Evolutionary conservation across 2,113 vertebrate genomes (phyloP).

Genomic region (Pogona vitticeps): DNA sequence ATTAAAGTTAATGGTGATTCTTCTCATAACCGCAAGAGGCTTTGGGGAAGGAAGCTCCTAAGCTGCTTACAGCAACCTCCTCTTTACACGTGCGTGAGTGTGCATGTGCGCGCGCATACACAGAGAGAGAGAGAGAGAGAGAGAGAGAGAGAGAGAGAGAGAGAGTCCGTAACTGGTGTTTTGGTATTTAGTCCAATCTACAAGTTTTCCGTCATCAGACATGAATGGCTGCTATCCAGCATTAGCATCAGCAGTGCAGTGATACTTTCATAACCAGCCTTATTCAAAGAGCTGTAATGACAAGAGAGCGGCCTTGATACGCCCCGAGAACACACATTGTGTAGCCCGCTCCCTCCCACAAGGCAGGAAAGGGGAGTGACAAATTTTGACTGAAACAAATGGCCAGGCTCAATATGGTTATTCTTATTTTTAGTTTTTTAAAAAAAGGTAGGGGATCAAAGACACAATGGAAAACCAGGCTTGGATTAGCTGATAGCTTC

Average conservation of each 20-base stretch:
- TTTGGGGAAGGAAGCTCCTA: not conserved
- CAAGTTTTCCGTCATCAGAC: constrained; percentile 4
- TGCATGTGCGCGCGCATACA: too few relatives aligned
- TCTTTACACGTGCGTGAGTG: not conserved
- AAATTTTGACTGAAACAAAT: constrained; percentile 18
- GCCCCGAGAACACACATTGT: not conserved
- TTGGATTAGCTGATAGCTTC: constrained; percentile 46
- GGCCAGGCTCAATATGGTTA: not conserved
- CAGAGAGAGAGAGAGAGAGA: too few relatives aligned
- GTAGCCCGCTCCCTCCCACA: too few relatives aligned
- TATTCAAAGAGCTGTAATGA: not conserved
- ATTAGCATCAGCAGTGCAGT: not conserved
- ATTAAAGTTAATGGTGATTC: constrained; percentile 1
- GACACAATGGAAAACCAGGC: constrained; percentile 38
- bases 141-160: too few relatives aligned
- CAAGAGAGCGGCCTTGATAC: constrained; percentile 7
- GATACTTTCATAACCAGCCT: not conserved
- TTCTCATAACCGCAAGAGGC: not conserved
- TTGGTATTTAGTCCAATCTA: constrained; percentile 1
- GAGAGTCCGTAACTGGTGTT: constrained; percentile 8
- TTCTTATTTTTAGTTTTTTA: not conserved
- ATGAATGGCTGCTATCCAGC: constrained; percentile 4
- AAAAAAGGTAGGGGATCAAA: constrained; percentile 1
- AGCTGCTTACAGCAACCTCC: not conserved
- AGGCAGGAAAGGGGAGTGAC: not conserved